Conservation (phyloP, 2,797 vertebrate genomes). For the Typhlichthys eigenmanni region DNA sequence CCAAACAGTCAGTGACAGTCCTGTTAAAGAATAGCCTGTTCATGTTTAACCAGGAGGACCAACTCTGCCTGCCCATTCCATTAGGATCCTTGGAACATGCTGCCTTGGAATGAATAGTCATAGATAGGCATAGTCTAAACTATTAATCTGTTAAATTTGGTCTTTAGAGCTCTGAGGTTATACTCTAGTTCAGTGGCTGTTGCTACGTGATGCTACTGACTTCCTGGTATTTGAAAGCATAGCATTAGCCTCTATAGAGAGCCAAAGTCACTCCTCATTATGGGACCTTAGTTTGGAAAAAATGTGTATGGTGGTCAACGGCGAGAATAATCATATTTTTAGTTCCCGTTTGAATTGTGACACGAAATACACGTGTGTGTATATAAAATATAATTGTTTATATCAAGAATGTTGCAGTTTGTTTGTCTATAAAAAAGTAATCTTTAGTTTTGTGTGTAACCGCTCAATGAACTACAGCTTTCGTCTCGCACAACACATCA, state of each 20-base stretch:
- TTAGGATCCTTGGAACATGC: slow-evolving; percentile 37
- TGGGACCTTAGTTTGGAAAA: no score
- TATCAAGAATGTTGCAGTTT: no score
- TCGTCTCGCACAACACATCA: no score
- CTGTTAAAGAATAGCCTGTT: slow-evolving; percentile 56
- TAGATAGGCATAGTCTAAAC: slow-evolving; percentile 5
- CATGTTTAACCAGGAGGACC: slow-evolving; percentile 56
- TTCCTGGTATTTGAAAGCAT: neutral
- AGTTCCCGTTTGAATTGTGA: no score
- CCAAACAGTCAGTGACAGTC: slow-evolving; percentile 37
- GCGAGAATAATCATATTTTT: no score
- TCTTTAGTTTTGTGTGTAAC: no score
- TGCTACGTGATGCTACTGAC: slow-evolving; percentile 17
- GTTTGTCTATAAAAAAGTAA: no score
- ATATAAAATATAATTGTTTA: no score
- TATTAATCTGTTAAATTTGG: slow-evolving; percentile 1
- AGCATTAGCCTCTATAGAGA: neutral
- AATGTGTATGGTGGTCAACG: no score
- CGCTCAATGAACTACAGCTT: no score
- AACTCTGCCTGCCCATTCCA: slow-evolving; percentile 44
- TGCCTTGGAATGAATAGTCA: slow-evolving; percentile 28
- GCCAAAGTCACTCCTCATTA: no score
- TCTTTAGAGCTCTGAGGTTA: slow-evolving; percentile 27
- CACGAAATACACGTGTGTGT: no score
- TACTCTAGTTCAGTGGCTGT: slow-evolving; percentile 13